Percentiles rank a stretch among this genome's conserved stretches.
Evolutionary conservation across 2,888 invertebrate species (phyloP).

Genomic region (Iphiclides podalirius): DNA sequence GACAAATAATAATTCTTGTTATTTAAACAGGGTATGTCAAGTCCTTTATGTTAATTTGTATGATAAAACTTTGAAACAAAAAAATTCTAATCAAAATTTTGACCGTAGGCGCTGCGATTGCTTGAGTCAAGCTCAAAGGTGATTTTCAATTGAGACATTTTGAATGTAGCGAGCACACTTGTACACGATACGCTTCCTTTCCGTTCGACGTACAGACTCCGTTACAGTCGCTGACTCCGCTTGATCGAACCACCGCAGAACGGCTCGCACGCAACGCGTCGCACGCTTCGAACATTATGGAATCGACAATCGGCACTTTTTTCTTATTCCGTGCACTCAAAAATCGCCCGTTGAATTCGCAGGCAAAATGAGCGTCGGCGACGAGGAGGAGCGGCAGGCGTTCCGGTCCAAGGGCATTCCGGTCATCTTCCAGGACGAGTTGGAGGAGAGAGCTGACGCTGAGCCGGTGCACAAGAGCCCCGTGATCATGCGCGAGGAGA

Average conservation of each 20-base stretch:
- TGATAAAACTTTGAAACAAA: too few relatives aligned
- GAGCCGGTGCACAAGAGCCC: conserved; percentile 94
- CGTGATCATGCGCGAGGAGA: conserved; percentile 96
- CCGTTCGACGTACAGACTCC: not conserved
- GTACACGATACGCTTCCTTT: conserved; percentile 1
- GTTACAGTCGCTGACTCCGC: too few relatives aligned
- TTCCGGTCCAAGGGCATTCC: conserved; percentile 93
- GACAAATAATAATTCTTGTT: too few relatives aligned
- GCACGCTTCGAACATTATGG: too few relatives aligned
- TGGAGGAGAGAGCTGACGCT: conserved; percentile 94
- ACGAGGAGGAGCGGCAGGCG: conserved; percentile 90
- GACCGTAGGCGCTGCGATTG: conserved; percentile 37
- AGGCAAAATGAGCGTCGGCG: conserved; percentile 85
- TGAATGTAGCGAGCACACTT: conserved; percentile 15
- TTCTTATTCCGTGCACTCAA: too few relatives aligned
- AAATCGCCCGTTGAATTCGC: too few relatives aligned
- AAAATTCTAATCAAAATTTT: conserved; percentile 27
- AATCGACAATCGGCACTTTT: too few relatives aligned
- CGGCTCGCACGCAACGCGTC: too few relatives aligned
- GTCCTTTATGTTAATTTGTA: too few relatives aligned
- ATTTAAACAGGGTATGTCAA: too few relatives aligned
- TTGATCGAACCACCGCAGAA: too few relatives aligned
- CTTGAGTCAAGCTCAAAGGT: conserved; percentile 37
- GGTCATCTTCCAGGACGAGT: conserved; percentile 97
- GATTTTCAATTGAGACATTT: conserved; percentile 27